A percentile compares a stretch with the other conserved stretches of the same genome.
Evolutionary conservation across 2,888 invertebrate genomes (phyloP).

Genomic region (Zeuzera pyrina): DNA sequence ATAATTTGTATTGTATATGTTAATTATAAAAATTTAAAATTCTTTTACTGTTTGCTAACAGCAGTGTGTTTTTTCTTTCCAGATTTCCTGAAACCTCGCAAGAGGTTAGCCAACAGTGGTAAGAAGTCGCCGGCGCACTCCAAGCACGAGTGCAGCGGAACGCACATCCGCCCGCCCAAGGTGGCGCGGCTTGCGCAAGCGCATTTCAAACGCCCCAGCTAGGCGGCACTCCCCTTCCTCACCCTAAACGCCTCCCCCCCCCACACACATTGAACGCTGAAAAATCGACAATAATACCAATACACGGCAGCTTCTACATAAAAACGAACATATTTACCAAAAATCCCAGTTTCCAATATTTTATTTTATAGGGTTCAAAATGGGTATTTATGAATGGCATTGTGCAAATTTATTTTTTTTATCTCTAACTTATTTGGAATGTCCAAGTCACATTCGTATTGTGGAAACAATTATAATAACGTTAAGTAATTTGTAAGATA

Average conservation of each 20-base stretch:
- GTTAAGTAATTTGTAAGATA: slow-evolving; percentile 69
- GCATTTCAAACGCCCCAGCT: slow-evolving; percentile 60
- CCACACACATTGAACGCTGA: not conserved
- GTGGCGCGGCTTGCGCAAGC: slow-evolving; percentile 55
- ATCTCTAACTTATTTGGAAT: slow-evolving; percentile 59
- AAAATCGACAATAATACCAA: not conserved
- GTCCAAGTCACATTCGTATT: slow-evolving; percentile 30
- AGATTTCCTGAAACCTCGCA: slow-evolving; percentile 80
- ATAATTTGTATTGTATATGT: too few relatives aligned
- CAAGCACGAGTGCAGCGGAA: slow-evolving; percentile 59
- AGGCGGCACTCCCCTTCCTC: slow-evolving; percentile 28
- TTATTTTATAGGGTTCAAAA: slow-evolving; percentile 21
- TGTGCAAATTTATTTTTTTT: slow-evolving; percentile 53
- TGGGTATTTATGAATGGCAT: slow-evolving; percentile 28
- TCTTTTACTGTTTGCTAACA: too few relatives aligned
- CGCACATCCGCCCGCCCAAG: slow-evolving; percentile 64
- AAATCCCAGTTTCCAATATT: too few relatives aligned
- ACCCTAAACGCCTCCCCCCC: slow-evolving; percentile 13
- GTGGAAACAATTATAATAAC: slow-evolving; percentile 47
- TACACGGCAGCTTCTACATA: slow-evolving; percentile 24
- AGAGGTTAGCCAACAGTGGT: slow-evolving; percentile 65
- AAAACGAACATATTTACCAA: too few relatives aligned
- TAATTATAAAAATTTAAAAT: too few relatives aligned
- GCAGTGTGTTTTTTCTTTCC: slow-evolving; percentile 36
- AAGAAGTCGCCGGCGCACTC: slow-evolving; percentile 63